phyloP scores from a whole-genome alignment of 2,797 vertebrate genomes.

The Crocidura indochinensis region DNA sequence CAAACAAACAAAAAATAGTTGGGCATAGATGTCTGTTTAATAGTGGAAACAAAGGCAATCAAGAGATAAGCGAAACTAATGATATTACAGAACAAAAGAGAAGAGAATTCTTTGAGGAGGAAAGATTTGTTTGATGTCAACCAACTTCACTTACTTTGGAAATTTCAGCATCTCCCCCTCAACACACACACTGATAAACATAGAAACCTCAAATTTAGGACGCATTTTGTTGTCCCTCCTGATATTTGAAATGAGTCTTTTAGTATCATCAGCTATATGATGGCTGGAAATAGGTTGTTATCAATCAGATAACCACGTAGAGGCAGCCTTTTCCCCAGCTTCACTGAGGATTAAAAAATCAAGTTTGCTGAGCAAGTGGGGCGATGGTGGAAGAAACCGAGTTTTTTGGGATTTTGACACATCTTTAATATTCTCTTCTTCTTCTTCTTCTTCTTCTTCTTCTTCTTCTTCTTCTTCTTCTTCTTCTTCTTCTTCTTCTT shows the following conservation, averaged over 20 bases:
- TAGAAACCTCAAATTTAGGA: neutral
- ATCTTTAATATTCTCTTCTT: too few species aligned
- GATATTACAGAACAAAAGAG: neutral
- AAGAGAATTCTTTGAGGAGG: neutral
- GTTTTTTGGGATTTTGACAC: too few species aligned
- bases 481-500: too few species aligned
- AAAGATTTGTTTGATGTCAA: conserved; percentile 7
- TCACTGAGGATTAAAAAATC: neutral
- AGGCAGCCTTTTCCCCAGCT: neutral
- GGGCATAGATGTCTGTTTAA: neutral
- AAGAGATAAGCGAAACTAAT: neutral
- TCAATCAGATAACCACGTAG: neutral
- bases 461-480: too few species aligned
- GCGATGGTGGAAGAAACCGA: neutral
- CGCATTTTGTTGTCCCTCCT: neutral
- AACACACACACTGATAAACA: neutral
- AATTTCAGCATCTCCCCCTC: neutral
- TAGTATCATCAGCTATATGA: neutral
- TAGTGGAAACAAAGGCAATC: conserved; percentile 1
- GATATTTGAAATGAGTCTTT: neutral
- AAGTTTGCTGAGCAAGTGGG: neutral
- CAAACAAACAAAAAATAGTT: neutral
- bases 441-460: too few species aligned
- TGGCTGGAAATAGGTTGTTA: neutral
- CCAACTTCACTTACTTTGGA: neutral